A percentile compares a stretch with the other conserved stretches of the same genome.
phyloP scores from a whole-genome alignment of 1,140 invertebrate genomes.

The Aphelenchoides avenae region DNA sequence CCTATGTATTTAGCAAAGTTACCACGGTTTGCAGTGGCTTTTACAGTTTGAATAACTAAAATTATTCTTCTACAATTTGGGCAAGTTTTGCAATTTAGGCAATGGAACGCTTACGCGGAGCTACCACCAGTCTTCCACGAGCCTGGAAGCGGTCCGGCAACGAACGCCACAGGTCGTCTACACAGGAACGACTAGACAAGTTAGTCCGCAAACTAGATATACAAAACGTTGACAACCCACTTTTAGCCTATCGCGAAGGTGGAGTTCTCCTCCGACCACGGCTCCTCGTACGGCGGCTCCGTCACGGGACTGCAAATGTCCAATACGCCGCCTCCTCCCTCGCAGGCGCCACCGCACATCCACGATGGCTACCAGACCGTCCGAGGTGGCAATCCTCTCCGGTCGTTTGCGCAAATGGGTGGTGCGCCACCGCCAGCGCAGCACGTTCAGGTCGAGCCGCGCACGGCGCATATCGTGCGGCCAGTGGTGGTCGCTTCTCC shows the following conservation, averaged over 20 bases:
- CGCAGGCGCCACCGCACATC: neutral
- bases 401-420: slow-evolving; percentile 34
- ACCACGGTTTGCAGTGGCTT: too few species aligned
- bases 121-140: slow-evolving; percentile 29
- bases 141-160: slow-evolving; percentile 34
- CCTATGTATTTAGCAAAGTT: too few species aligned
- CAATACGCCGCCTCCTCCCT: slow-evolving; percentile 23
- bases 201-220: slow-evolving; percentile 8
- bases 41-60: too few species aligned
- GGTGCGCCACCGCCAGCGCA: slow-evolving; percentile 16
- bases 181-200: slow-evolving; percentile 40
- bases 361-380: slow-evolving; percentile 41
- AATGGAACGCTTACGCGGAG: slow-evolving; percentile 21
- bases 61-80: too few species aligned
- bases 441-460: slow-evolving; percentile 13
- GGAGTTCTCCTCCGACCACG: slow-evolving; percentile 31
- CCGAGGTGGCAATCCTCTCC: slow-evolving; percentile 26
- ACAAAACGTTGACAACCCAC: neutral
- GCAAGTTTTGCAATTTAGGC: too few species aligned
- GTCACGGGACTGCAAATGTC: slow-evolving; percentile 26
- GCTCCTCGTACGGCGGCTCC: slow-evolving; percentile 29
- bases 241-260: slow-evolving; percentile 42
- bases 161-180: slow-evolving; percentile 43
- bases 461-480: slow-evolving; percentile 34
- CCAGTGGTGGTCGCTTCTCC: slow-evolving; percentile 43